Evolutionary conservation across 2,888 invertebrate genomes (phyloP).

Genomic region (Corythucha ciliata): DNA sequence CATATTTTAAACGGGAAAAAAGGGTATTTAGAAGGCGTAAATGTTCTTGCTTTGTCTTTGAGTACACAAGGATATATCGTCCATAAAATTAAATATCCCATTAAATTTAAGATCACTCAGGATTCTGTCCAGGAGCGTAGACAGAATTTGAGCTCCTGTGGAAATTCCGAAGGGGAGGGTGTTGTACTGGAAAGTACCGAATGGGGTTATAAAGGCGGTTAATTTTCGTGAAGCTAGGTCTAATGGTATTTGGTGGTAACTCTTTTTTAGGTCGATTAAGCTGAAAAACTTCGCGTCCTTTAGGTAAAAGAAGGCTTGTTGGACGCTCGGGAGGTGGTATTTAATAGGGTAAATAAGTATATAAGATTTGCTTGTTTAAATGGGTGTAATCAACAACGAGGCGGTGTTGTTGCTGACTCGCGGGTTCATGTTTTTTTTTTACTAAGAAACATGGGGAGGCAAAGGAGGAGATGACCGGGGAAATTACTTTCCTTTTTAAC

Average conservation of each 20-base stretch:
- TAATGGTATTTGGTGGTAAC: conserved; percentile 26
- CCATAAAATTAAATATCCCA: conserved; percentile 26
- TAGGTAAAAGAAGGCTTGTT: conserved; percentile 6
- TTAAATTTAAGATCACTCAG: conserved; percentile 27
- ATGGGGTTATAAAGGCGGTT: conserved; percentile 21
- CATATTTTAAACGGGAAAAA: no score
- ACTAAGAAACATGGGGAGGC: no score
- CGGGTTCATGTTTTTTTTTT: no score
- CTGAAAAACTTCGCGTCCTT: conserved; percentile 18
- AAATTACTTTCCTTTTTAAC: no score
- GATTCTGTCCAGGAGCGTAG: conserved; percentile 20
- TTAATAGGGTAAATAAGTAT: no score
- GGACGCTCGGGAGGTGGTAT: no score
- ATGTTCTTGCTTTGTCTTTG: conserved; percentile 22
- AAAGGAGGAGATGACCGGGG: no score
- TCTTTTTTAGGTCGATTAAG: conserved; percentile 25
- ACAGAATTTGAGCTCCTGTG: conserved; percentile 20
- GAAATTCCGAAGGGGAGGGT: conserved; percentile 27
- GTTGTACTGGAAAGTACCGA: conserved; percentile 21
- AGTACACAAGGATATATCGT: conserved; percentile 26
- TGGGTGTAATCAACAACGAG: no score
- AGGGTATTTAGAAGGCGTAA: no score
- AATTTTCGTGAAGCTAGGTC: conserved; percentile 3
- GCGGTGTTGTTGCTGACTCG: no score
- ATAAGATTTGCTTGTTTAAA: no score